Evolutionary conservation across 2,113 vertebrate genomes (phyloP), one percentile per base, ranked within the genome.

Genomic region (Embiotoca jacksoni): DNA sequence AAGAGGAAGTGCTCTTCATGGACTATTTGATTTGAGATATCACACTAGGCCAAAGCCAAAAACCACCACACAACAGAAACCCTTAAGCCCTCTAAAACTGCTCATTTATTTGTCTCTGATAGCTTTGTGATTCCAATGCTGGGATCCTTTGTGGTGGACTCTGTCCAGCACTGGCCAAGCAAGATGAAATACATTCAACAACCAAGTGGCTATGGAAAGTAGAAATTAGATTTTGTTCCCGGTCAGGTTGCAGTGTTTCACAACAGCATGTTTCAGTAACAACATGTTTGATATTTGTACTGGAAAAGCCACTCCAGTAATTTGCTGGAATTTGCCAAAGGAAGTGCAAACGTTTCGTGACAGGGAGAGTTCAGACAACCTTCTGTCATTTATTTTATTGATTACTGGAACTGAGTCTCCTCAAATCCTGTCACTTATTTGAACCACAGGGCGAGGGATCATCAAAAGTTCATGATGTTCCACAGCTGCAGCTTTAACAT

Each of bases 401-500:
- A 87, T 90, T 87, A 86, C 90, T 88, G 89, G 90, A 89, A 88
- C 6, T 59, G 59, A 3, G 50, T 79, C 55, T 67, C n/a, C 36
- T 68, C 32, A 15, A 53, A 41, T 70, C 71, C 69, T 64, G 59
- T 75, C 56, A 63, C 41, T 83, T 61, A 71, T 37, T 36, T 39
- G 80, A 75, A 58, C 36, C 2, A 60, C 44, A 0, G 10, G 59
- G 37, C 0, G 52, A 69, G 16, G 32, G 41, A 72, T 69, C 62
- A 59, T 0, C 11, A 50, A 60, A 56, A 49, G 71, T 69, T 82
- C 66, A 62, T 0, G 0, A 8, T 62, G 47, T 75, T 83, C 56
- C 31, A 33, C 70, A 23, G 49, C 70, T 31, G 47, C 1, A 59
- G 44, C 2, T 10, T 35, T 15, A 71, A 55, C 2, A 0, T 32